These are phyloP conservation scores for Drosophila peninsularis DNA, from an alignment of 2,888 invertebrate species.

Conservation along the genomic window DNA sequence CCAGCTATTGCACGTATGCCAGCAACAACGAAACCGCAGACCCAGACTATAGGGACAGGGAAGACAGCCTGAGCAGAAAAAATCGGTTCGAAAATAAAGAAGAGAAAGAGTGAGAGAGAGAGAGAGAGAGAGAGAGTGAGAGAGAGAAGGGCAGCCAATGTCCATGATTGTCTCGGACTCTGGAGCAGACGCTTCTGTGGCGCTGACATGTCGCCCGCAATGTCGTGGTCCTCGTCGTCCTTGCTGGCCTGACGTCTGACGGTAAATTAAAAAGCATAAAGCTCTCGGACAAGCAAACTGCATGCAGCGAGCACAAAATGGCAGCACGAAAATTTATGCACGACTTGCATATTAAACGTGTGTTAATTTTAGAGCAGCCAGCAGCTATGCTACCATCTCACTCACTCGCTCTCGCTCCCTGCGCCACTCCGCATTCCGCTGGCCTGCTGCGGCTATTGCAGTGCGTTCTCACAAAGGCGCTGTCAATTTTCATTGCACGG, in stretches of 20 bases:
- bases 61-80: background rate
- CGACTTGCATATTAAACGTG: slow-evolving; percentile 81
- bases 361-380: slow-evolving; percentile 78
- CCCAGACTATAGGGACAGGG: background rate
- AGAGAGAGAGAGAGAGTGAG: background rate
- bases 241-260: slow-evolving; percentile 67
- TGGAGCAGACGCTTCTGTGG: slow-evolving; percentile 42
- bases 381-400: slow-evolving; percentile 34
- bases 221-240: slow-evolving; percentile 59
- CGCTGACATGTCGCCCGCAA: slow-evolving; percentile 73
- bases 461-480: slow-evolving; percentile 53
- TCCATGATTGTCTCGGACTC: slow-evolving; percentile 46
- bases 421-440: slow-evolving; percentile 4
- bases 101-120: background rate
- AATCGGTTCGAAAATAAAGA: background rate
- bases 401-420: background rate
- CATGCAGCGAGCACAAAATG: slow-evolving; percentile 44
- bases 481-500: slow-evolving; percentile 62
- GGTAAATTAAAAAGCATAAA: slow-evolving; percentile 79
- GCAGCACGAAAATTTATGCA: slow-evolving; percentile 70
- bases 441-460: slow-evolving; percentile 38
- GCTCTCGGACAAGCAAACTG: slow-evolving; percentile 49
- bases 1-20: slow-evolving; percentile 68
- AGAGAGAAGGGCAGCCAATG: slow-evolving; percentile 26
- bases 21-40: slow-evolving; percentile 51